Percentiles rank a stretch among this genome's conserved stretches.
Conservation (phyloP, 2,888 invertebrate genomes). For the Hofmannophila pseudospretella region DNA sequence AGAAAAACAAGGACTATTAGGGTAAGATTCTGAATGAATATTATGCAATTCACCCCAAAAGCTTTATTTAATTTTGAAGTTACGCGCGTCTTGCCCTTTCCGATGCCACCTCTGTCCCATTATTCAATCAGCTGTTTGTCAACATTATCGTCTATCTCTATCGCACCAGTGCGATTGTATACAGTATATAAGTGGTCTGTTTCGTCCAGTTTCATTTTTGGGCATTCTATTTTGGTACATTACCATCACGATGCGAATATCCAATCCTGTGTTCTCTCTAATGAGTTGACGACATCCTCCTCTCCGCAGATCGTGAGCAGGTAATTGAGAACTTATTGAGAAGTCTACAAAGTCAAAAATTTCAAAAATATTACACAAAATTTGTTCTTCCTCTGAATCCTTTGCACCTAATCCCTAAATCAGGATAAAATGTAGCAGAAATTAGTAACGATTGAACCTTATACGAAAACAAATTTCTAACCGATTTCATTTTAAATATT, state of each 20-base stretch:
- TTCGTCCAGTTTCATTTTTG: constrained; percentile 66
- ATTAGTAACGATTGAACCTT: no score
- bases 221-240: constrained; percentile 76
- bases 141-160: constrained; percentile 51
- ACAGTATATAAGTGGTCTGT: constrained; percentile 46
- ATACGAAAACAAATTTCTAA: no score
- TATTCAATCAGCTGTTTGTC: constrained; percentile 71
- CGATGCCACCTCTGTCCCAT: constrained; percentile 13
- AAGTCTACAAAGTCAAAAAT: no score
- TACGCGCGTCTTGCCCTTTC: constrained; percentile 9
- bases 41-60: constrained; percentile 6
- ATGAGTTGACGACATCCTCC: constrained; percentile 42
- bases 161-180: constrained; percentile 36
- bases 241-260: constrained; percentile 72
- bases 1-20: constrained; percentile 28
- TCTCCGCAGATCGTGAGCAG: constrained; percentile 38
- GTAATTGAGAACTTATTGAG: constrained; percentile 28
- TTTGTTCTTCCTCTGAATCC: no score
- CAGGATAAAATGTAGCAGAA: no score
- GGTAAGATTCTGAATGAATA: constrained; percentile 31
- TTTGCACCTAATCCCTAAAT: no score
- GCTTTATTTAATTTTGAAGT: constrained; percentile 1
- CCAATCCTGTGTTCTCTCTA: constrained; percentile 59
- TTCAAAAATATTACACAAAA: no score
- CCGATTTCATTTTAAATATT: no score